phyloP scores from a whole-genome alignment of 2,797 vertebrate genomes.

The Sylvia borin region DNA sequence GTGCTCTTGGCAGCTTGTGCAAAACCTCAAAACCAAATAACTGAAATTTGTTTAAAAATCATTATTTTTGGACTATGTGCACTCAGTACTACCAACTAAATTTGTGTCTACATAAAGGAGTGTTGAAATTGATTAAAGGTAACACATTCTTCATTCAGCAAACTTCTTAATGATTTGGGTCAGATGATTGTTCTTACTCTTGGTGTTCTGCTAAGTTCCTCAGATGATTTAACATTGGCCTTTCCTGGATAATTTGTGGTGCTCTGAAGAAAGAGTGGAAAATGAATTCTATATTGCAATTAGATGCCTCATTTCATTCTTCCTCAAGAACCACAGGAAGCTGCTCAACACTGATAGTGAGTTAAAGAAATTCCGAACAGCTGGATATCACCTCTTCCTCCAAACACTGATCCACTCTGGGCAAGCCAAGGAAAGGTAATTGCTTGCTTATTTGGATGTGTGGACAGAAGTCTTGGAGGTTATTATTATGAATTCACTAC shows the following conservation, averaged over 20 bases:
- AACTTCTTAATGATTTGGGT: not conserved
- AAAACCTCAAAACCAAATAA: not conserved
- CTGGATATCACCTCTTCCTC: not conserved
- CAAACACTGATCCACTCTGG: not conserved
- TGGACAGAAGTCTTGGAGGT: not conserved
- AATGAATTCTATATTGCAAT: slow-evolving; percentile 17
- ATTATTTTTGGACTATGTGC: not conserved
- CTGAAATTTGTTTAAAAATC: not conserved
- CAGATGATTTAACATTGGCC: not conserved
- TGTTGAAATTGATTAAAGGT: slow-evolving; percentile 4
- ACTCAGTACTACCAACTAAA: not conserved
- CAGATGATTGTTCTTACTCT: slow-evolving; percentile 4
- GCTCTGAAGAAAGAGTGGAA: not conserved
- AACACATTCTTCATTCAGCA: not conserved
- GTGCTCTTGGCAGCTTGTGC: not conserved
- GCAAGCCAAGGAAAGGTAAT: not conserved
- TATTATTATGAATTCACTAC: not conserved
- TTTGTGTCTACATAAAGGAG: not conserved
- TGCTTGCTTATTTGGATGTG: not conserved
- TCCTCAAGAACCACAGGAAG: slow-evolving; percentile 29
- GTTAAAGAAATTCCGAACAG: slow-evolving; percentile 16
- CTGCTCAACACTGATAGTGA: not conserved
- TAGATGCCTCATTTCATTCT: slow-evolving; percentile 29
- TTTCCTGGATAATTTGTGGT: not conserved
- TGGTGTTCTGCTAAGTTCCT: not conserved